Evolutionary conservation across 2,888 invertebrate genomes (phyloP).

Genomic region (Acleris holmiana): DNA sequence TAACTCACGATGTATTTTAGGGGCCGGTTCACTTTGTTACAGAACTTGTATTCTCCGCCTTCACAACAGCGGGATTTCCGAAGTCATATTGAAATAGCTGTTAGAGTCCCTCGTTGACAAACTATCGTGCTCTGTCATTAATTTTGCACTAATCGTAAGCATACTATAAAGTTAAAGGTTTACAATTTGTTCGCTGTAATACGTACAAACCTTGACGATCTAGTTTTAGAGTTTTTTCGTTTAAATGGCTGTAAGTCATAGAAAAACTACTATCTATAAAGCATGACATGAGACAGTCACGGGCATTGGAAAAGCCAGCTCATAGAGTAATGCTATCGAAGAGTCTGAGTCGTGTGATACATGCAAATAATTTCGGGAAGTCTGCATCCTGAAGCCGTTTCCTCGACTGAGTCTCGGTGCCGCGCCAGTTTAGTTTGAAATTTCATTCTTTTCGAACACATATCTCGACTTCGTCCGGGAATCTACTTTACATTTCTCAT

Average conservation of each 20-base stretch:
- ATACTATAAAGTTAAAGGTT: slow-evolving; percentile 20
- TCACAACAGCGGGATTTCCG: slow-evolving; percentile 48
- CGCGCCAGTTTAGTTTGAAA: slow-evolving; percentile 72
- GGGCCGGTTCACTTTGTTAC: slow-evolving; percentile 63
- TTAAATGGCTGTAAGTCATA: not conserved
- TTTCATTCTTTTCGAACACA: slow-evolving; percentile 81
- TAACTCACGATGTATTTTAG: slow-evolving; percentile 65
- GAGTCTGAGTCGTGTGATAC: slow-evolving; percentile 46
- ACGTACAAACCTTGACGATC: not conserved
- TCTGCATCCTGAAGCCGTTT: slow-evolving; percentile 61
- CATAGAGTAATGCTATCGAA: slow-evolving; percentile 17
- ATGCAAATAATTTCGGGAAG: slow-evolving; percentile 57
- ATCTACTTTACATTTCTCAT: slow-evolving; percentile 84
- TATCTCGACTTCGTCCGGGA: slow-evolving; percentile 79
- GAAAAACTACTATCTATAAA: not conserved
- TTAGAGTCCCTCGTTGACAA: slow-evolving; percentile 38
- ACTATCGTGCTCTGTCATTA: slow-evolving; percentile 34
- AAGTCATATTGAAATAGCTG: slow-evolving; percentile 49
- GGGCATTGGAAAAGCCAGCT: slow-evolving; percentile 29
- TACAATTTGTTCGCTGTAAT: slow-evolving; percentile 3
- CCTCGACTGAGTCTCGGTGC: slow-evolving; percentile 53
- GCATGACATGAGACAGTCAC: not conserved
- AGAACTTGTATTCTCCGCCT: slow-evolving; percentile 52
- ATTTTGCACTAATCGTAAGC: slow-evolving; percentile 21
- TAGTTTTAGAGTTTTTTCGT: not conserved